Conservation (phyloP, 2,888 invertebrate genomes). For the Invenusta paracnida region DNA sequence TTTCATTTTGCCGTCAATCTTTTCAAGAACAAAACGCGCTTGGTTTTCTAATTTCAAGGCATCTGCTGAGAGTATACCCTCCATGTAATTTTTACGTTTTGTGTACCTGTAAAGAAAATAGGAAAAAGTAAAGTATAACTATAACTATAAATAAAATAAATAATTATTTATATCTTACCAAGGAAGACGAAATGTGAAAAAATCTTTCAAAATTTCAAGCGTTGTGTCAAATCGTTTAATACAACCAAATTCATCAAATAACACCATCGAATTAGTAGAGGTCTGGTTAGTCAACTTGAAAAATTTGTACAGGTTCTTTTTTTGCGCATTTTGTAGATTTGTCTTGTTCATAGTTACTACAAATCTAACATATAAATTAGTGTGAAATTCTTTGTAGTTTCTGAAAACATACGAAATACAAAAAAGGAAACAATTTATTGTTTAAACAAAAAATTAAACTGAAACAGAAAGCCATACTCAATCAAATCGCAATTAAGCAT, state of each 20-base stretch:
- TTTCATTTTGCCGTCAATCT: constrained; percentile 74
- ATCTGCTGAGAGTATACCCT: constrained; percentile 84
- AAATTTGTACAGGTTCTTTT: constrained; percentile 82
- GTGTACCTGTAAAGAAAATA: constrained; percentile 65
- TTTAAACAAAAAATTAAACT: too few species aligned
- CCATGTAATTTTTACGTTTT: constrained; percentile 80
- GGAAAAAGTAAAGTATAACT: too few species aligned
- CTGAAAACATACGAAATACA: neutral
- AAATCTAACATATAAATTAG: constrained; percentile 87
- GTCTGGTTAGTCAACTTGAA: constrained; percentile 82
- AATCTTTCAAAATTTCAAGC: constrained; percentile 75
- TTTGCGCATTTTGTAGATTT: constrained; percentile 71
- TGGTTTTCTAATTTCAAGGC: constrained; percentile 81
- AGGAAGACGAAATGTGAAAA: constrained; percentile 72
- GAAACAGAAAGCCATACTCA: too few species aligned
- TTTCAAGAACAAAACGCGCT: constrained; percentile 88
- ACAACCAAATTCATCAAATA: constrained; percentile 68
- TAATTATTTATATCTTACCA: too few species aligned
- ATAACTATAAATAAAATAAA: neutral
- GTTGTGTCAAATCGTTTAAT: constrained; percentile 72
- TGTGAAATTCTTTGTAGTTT: constrained; percentile 82
- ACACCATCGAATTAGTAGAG: constrained; percentile 75
- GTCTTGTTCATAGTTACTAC: constrained; percentile 73
- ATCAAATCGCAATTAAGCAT: constrained; percentile 69
- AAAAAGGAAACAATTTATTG: too few species aligned